Evolutionary conservation across 2,113 vertebrate species (phyloP).

Genomic region (Passer domesticus): DNA sequence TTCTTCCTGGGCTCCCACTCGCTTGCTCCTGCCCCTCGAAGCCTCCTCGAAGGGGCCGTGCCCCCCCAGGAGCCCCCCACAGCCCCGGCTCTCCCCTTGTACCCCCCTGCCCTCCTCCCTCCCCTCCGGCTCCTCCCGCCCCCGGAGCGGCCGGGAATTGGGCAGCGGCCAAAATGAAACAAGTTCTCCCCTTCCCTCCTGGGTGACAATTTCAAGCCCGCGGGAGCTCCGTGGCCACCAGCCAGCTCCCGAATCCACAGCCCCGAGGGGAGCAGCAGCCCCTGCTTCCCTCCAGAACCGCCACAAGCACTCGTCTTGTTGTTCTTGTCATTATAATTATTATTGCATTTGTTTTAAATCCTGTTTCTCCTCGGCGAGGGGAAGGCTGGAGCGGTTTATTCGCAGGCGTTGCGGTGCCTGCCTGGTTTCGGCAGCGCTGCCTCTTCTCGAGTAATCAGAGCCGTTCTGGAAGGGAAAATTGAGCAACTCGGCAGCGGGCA

Average conservation of each 20-base stretch:
- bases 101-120: no score
- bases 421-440: not conserved
- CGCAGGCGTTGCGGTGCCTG: accelerated
- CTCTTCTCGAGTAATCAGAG: not conserved
- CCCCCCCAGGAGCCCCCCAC: not conserved
- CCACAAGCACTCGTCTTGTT: accelerated
- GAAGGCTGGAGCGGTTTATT: not conserved
- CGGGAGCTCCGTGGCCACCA: not conserved
- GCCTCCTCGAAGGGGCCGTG: accelerated
- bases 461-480: conserved; percentile 1
- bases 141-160: not conserved
- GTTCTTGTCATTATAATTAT: not conserved
- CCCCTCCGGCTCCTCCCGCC: not conserved
- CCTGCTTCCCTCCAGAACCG: not conserved
- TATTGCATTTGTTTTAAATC: not conserved
- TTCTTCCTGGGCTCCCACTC: accelerated
- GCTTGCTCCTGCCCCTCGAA: not conserved
- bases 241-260: not conserved
- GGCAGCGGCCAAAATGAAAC: conserved; percentile 10
- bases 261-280: not conserved
- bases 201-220: conserved; percentile 20
- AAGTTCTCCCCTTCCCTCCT: conserved; percentile 2
- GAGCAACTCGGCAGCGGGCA: not conserved
- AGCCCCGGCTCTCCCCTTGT: accelerated
- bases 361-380: not conserved